These are phyloP conservation scores for Sebastes oblongus DNA, from an alignment of 2,797 vertebrate genomes.

Conservation along the genomic window DNA sequence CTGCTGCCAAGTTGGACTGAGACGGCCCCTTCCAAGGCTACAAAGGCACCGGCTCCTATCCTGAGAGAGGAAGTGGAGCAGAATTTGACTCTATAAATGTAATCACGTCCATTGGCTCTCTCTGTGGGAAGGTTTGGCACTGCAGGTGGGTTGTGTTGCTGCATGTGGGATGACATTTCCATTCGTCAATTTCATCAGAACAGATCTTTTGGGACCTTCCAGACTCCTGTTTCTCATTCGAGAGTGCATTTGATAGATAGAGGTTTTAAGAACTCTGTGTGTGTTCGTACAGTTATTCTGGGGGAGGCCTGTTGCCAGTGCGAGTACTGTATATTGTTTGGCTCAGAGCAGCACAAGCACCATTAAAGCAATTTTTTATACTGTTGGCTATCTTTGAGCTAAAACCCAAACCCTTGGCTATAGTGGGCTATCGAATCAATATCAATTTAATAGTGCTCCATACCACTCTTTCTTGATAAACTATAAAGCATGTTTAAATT, in stretches of 20 bases:
- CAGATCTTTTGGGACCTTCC: constrained; percentile 40
- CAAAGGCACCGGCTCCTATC: constrained; percentile 51
- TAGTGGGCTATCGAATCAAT: neutral
- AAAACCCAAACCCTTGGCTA: neutral
- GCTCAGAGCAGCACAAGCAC: neutral
- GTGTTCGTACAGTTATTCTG: constrained; percentile 34
- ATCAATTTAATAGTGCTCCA: neutral
- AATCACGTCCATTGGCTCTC: constrained; percentile 59
- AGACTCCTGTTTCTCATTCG: constrained; percentile 47
- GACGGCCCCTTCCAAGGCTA: constrained; percentile 34
- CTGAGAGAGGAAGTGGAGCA: constrained; percentile 60
- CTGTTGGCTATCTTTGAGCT: neutral
- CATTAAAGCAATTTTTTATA: neutral
- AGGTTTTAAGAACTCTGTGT: constrained; percentile 37
- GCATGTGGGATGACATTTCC: constrained; percentile 64
- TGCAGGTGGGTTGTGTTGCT: constrained; percentile 45
- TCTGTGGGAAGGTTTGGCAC: constrained; percentile 53
- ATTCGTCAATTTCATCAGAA: constrained; percentile 59
- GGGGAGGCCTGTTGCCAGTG: constrained; percentile 2
- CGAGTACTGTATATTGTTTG: constrained; percentile 7
- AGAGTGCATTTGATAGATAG: constrained; percentile 26
- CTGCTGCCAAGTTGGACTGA: constrained; percentile 61
- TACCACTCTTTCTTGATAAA: neutral
- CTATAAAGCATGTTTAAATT: too few relatives aligned
- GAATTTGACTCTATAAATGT: constrained; percentile 67